phyloP scores from a whole-genome alignment of 2,888 invertebrate species.

The Acheta domesticus region DNA sequence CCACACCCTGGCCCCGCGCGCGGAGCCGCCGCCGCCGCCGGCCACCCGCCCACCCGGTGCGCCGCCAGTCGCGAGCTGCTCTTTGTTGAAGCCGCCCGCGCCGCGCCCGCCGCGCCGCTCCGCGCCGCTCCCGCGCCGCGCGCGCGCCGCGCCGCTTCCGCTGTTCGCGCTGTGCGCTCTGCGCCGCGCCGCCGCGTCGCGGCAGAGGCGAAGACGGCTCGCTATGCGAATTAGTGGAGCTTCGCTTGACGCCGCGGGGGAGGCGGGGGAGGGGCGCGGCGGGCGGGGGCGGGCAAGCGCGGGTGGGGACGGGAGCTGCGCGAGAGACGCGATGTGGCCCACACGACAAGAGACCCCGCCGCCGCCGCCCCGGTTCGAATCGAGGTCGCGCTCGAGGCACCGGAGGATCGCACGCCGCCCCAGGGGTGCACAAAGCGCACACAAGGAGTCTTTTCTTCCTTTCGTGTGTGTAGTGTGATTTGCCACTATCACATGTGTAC shows the following conservation, averaged over 20 bases:
- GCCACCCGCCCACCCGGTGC: conserved; percentile 25
- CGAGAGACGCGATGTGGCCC: background rate
- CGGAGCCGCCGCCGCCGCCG: background rate
- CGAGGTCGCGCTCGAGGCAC: background rate
- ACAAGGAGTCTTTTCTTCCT: no score
- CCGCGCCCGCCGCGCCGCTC: background rate
- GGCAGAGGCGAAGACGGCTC: conserved; percentile 20
- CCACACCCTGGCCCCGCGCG: conserved; percentile 26
- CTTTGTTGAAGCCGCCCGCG: background rate
- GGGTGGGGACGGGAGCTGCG: background rate
- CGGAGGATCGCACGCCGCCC: no score
- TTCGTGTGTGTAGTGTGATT: no score
- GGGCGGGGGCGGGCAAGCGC: background rate
- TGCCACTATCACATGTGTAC: no score
- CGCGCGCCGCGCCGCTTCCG: background rate
- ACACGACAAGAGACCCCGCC: background rate
- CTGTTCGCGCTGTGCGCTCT: background rate
- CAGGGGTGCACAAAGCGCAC: no score
- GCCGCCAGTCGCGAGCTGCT: background rate
- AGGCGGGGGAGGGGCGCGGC: no score
- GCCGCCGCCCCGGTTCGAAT: background rate
- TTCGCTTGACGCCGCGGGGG: background rate
- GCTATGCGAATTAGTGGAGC: conserved; percentile 4
- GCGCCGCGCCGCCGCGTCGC: conserved; percentile 18
- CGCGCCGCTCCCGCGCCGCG: no score